Evolutionary conservation across 2,113 vertebrate genomes (phyloP).

Genomic region (Aleadryas rufinucha): DNA sequence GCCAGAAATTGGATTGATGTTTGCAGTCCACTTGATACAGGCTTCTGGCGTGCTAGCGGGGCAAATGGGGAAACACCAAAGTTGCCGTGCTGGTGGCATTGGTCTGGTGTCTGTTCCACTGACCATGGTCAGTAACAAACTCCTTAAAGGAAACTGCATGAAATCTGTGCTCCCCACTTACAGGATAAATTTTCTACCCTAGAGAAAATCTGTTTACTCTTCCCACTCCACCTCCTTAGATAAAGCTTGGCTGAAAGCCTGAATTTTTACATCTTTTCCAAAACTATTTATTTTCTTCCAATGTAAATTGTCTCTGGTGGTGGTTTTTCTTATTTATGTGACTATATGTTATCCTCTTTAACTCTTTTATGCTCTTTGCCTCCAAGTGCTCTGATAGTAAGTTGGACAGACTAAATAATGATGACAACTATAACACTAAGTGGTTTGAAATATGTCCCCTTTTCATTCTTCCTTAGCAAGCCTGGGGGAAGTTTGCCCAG

Average conservation of each 20-base stretch:
- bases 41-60: neutral
- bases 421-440: neutral
- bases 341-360: neutral
- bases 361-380: neutral
- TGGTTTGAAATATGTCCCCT: neutral
- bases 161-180: neutral
- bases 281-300: slow-evolving; percentile 16
- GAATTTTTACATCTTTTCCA: slow-evolving; percentile 17
- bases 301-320: neutral
- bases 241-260: slow-evolving; percentile 23
- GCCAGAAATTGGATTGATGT: neutral
- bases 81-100: neutral
- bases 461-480: neutral
- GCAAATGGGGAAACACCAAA: neutral
- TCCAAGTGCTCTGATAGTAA: neutral
- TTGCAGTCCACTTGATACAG: neutral
- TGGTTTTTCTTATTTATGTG: neutral
- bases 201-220: slow-evolving; percentile 10
- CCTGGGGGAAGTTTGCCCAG: neutral
- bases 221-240: neutral
- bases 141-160: neutral
- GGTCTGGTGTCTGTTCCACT: neutral
- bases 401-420: neutral
- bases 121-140: neutral
- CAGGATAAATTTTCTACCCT: neutral